These are phyloP conservation scores for Procambarus virginalis DNA, from an alignment of 1,140 invertebrate genomes.

Conservation along the genomic window DNA sequence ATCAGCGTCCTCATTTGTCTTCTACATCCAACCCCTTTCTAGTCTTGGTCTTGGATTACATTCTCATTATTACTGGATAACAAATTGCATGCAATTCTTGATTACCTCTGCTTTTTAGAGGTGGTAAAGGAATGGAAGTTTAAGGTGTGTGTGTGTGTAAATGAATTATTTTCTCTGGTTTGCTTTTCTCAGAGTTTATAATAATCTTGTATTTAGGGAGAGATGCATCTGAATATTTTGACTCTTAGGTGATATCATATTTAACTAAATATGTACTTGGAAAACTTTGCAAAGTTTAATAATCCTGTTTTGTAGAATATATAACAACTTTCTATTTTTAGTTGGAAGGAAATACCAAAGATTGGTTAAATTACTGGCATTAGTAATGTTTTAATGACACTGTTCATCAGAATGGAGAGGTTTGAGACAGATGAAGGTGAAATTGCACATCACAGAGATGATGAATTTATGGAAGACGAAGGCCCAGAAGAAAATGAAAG, in stretches of 20 bases:
- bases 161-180: too few species aligned
- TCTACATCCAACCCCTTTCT: too few species aligned
- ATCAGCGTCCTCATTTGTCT: too few species aligned
- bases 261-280: neutral
- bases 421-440: conserved; percentile 26
- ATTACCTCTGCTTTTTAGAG: too few species aligned
- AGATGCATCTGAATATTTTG: neutral
- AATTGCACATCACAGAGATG: conserved; percentile 23
- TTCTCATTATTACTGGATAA: too few species aligned
- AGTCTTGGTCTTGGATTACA: too few species aligned
- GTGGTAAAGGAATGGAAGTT: too few species aligned
- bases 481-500: conserved; percentile 1
- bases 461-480: conserved; percentile 15
- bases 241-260: neutral
- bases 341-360: neutral
- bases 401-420: conserved; percentile 46
- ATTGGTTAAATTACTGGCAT: neutral
- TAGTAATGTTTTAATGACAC: neutral
- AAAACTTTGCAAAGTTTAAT: neutral
- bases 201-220: too few species aligned
- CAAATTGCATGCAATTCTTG: too few species aligned
- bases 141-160: too few species aligned
- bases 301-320: neutral
- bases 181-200: too few species aligned
- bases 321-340: neutral